Evolutionary conservation across 2,888 invertebrate genomes (phyloP).

Genomic region (Pachycephus smyrnensis): DNA sequence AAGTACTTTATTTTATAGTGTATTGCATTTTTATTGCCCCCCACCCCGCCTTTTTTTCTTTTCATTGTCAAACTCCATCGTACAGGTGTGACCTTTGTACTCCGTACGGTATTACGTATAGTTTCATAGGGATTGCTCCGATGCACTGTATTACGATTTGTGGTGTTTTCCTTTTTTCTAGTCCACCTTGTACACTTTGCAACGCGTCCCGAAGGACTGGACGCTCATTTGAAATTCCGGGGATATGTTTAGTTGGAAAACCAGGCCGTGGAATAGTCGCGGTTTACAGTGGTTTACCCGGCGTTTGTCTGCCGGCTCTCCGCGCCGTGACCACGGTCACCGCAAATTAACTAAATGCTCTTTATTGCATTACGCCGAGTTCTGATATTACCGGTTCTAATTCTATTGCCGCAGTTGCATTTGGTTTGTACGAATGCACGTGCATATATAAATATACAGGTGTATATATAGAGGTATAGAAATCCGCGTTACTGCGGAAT

Average conservation of each 20-base stretch:
- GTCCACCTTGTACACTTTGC: background rate
- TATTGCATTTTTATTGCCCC: too few species aligned
- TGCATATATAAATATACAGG: background rate
- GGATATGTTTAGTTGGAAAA: background rate
- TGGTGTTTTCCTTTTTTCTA: too few species aligned
- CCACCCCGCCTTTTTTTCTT: too few species aligned
- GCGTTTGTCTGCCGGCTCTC: background rate
- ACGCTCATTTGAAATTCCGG: background rate
- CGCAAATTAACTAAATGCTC: constrained; percentile 41
- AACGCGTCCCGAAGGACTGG: background rate
- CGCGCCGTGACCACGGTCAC: background rate
- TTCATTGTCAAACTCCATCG: background rate
- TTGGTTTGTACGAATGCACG: constrained; percentile 14
- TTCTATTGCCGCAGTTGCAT: constrained; percentile 31
- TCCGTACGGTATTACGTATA: background rate
- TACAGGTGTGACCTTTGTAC: background rate
- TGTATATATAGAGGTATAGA: background rate
- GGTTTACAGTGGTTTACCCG: background rate
- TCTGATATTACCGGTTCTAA: constrained; percentile 36
- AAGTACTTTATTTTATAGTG: background rate
- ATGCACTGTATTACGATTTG: background rate
- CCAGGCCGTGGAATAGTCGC: background rate
- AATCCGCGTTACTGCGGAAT: background rate
- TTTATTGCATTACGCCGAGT: constrained; percentile 32
- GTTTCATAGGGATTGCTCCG: background rate